Base-by-base conservation (phyloP, 2,113 vertebrate species). In the Stegastes partitus region DNA sequence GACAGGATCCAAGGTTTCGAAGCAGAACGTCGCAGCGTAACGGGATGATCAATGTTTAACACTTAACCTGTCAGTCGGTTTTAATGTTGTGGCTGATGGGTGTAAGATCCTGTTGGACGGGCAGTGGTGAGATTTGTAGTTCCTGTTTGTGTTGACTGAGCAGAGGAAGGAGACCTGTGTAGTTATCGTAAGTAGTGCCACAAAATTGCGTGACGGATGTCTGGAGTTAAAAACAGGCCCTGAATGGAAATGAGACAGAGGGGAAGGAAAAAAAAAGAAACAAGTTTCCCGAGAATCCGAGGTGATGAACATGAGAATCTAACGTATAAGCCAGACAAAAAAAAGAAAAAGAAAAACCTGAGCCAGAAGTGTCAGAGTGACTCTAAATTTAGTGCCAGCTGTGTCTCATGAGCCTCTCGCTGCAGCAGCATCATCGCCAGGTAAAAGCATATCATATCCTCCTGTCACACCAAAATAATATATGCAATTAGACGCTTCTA, bases 351-450 rank as follows among this genome's bases (percentile, higher is more conserved):
- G 21, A 23, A 50, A 42, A 1, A 21, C n/a, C 37, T 19, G 12
- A 81, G 51, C 23, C 44, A 50, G 18, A 50, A 50, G 51, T 25
- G 44, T 68, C 45, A 54, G 12, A 51, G 63, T 53, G 19, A 51
- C 47, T 64, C 58, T 55, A 77, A 53, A 68, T 77, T 26, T 50
- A 74, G 37, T 37, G 49, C 25, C 68, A 76, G 21, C 25, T 81
- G 57, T 49, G 57, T 23, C 25, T 31, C 31, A 1, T 3, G 19
- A 67, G 51, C 62, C 28, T 45, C 51, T 50, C 18, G 0, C 23
- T 47, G 66, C 25, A 25, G 66, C 25, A 25, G 14, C 57, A 58
- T 58, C 22, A 54, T 47, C 55, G 18, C 26, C 14, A 21, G 8
- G 11, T 64, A 34, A 73, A 59, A 51, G 45, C 47, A 63, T 63